Conservation (phyloP, 1,140 invertebrate genomes). For the Octopus sinensis region DNA sequence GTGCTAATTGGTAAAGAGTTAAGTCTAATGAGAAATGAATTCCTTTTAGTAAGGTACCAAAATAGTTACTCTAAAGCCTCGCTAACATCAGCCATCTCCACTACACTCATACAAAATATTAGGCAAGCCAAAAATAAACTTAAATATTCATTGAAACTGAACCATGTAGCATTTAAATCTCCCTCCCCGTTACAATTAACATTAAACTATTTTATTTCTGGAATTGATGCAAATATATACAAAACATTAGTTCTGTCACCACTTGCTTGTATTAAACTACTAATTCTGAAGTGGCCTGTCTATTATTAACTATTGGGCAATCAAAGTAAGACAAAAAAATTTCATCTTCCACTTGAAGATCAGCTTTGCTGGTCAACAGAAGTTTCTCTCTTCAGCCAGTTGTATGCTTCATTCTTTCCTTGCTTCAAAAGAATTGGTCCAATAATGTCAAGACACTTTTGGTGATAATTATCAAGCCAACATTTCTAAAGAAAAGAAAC, state of each 20-base stretch:
- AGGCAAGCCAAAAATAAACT: too few species aligned
- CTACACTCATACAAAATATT: too few species aligned
- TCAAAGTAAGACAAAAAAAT: background rate
- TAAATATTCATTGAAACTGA: too few species aligned
- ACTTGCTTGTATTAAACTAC: too few species aligned
- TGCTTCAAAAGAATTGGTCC: conserved; percentile 68
- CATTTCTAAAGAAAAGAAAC: conserved; percentile 61
- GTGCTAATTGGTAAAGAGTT: too few species aligned
- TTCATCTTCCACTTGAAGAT: background rate
- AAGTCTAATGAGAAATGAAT: too few species aligned
- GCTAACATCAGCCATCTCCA: too few species aligned
- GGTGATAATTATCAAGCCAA: conserved; percentile 78
- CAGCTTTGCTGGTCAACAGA: conserved; percentile 52
- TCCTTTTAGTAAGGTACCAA: too few species aligned
- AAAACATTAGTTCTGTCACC: background rate
- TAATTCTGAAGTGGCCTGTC: background rate
- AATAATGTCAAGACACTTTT: conserved; percentile 67
- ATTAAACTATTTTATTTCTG: background rate
- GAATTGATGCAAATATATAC: background rate
- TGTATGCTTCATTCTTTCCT: conserved; percentile 65
- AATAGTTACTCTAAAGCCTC: too few species aligned
- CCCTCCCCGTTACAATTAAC: background rate
- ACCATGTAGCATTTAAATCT: too few species aligned
- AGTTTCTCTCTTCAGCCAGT: conserved; percentile 77
- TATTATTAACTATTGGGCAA: background rate